Evolutionary conservation across 1,140 invertebrate genomes (phyloP).

Genomic region (Drosophila sechellia): DNA sequence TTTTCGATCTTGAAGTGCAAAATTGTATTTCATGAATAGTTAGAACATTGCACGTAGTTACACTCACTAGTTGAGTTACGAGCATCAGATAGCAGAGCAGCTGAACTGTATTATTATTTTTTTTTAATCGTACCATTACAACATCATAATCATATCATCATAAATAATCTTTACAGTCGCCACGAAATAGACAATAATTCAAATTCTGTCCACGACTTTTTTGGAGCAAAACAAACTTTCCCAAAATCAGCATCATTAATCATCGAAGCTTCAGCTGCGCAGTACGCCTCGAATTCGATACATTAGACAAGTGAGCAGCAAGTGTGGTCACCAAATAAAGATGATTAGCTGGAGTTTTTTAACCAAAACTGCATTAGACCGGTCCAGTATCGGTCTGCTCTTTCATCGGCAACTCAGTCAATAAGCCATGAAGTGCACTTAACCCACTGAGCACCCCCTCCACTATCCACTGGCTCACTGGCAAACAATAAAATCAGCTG

Average conservation of each 20-base stretch:
- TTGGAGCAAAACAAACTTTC: slow-evolving; percentile 20
- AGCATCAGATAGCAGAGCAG: too few relatives aligned
- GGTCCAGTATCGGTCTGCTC: slow-evolving; percentile 2
- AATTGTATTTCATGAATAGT: too few relatives aligned
- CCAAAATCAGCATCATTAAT: slow-evolving; percentile 50
- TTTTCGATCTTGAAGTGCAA: not conserved
- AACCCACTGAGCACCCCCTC: slow-evolving; percentile 36
- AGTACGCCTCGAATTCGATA: slow-evolving; percentile 15
- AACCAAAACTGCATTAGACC: slow-evolving; percentile 42
- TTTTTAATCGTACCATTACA: too few relatives aligned
- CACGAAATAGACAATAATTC: slow-evolving; percentile 12
- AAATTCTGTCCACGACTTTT: slow-evolving; percentile 2
- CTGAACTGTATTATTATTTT: too few relatives aligned
- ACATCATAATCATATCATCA: not conserved
- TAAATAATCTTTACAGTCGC: slow-evolving; percentile 2
- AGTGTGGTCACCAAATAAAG: slow-evolving; percentile 43
- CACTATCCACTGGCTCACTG: not conserved
- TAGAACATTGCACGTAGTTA: too few relatives aligned
- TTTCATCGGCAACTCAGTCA: slow-evolving; percentile 22
- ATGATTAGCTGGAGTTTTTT: slow-evolving; percentile 24
- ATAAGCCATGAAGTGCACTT: slow-evolving; percentile 71
- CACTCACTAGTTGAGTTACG: too few relatives aligned
- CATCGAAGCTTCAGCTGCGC: slow-evolving; percentile 41
- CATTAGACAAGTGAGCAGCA: slow-evolving; percentile 17
- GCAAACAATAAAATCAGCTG: slow-evolving; percentile 19